phyloP scores from a whole-genome alignment of 2,888 invertebrate genomes.

The Leucoma salicis region DNA sequence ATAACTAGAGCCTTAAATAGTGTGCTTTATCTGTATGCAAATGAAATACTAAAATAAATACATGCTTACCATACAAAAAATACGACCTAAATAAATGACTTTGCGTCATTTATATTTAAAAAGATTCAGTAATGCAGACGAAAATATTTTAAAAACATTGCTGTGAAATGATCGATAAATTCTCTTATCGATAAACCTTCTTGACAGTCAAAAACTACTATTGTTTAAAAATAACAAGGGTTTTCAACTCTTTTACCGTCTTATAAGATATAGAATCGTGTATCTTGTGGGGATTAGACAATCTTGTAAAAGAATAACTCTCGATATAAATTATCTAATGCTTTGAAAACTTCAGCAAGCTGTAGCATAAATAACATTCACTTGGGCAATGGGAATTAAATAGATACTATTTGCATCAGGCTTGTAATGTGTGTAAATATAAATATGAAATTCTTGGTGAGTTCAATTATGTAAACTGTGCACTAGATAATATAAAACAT shows the following conservation, averaged over 20 bases:
- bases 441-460: neutral
- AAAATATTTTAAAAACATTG: slow-evolving; percentile 13
- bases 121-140: neutral
- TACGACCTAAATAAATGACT: slow-evolving; percentile 4
- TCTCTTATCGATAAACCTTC: slow-evolving; percentile 26
- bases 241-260: slow-evolving; percentile 3
- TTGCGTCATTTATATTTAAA: slow-evolving; percentile 3
- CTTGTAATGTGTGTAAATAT: slow-evolving; percentile 11
- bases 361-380: slow-evolving; percentile 41
- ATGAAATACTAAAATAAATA: slow-evolving; percentile 4
- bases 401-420: slow-evolving; percentile 39
- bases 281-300: slow-evolving; percentile 8
- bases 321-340: slow-evolving; percentile 33
- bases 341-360: slow-evolving; percentile 45
- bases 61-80: slow-evolving; percentile 7
- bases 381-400: slow-evolving; percentile 38
- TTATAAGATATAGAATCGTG: slow-evolving; percentile 4
- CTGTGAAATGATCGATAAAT: slow-evolving; percentile 26
- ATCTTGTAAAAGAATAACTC: slow-evolving; percentile 37
- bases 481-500: neutral
- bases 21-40: slow-evolving; percentile 6
- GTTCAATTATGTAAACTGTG: neutral
- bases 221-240: slow-evolving; percentile 18
- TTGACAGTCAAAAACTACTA: slow-evolving; percentile 11
- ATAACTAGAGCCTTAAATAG: too few species aligned